Evolutionary conservation across 2,888 invertebrate genomes (phyloP), one percentile per base, ranked within the genome.

Genomic region (Oscheius sp.): DNA sequence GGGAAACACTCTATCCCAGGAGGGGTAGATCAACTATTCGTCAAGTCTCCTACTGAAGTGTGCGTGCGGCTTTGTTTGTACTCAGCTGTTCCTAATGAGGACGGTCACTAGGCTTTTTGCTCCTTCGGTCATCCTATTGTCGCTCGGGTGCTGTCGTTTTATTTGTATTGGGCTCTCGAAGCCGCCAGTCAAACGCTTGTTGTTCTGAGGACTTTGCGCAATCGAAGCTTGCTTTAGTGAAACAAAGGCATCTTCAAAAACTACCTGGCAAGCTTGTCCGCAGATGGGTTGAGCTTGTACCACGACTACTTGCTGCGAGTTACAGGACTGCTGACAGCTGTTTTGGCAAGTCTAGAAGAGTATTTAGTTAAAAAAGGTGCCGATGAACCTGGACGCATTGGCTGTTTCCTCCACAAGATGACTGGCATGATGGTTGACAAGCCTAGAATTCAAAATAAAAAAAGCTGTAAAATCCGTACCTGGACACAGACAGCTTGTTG

Each of bases 221-320:
- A 66, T 66, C 52, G 27, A 49, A 21, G 52, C 52, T 25, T 49
- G 27, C 52, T 66, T 66, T 66, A 66, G 66, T 66, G 46, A 23
- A 52, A 35, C 35, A 35, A 35, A 35, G 35, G 35, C 13, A 21
- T 52, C 49, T 49, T 29, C 16, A 52, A 27, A 59, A 23, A 35
- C 53, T 52, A 86, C 86, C 77, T 83, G 82, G 73, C 86, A 86
- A 21, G 84, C 63, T 58, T 77, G 81, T 49, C 84, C 84, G 69
- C 85, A 85, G 13, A 77, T 59, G 29, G 80, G 80, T 46, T 72
- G 75, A 18, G 82, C 58, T 64, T 82, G 84, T 35, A 83, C 82
- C 16, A 83, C 81, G 56, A 83, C 77, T 16, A 83, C 75, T 75
- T 82, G 83, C 69, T 82, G 81, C 23, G 77, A 77, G 56, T 72